Percentiles rank a stretch among this genome's conserved stretches.
Evolutionary conservation across 1,140 invertebrate genomes (phyloP).

Genomic region (Hesperophylax magnus): DNA sequence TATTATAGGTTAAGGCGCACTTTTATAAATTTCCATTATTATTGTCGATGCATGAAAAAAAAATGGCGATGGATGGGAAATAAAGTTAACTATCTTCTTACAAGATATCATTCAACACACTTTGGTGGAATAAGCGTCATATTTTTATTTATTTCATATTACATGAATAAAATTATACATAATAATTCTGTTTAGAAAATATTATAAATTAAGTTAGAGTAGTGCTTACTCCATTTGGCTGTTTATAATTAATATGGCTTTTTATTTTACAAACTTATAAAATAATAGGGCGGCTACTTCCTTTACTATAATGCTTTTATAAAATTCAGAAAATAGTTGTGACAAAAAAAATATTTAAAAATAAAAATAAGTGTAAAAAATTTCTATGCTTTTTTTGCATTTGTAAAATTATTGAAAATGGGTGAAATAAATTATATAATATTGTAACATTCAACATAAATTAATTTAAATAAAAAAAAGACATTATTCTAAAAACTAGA

Average conservation of each 20-base stretch:
- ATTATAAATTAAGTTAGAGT: neutral
- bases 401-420: neutral
- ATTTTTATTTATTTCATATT: neutral
- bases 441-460: constrained; percentile 29
- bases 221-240: neutral
- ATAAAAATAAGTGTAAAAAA: too few species aligned
- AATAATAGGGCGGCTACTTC: neutral
- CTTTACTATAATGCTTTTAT: too few species aligned
- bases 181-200: neutral
- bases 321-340: too few species aligned
- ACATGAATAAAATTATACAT: neutral
- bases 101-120: neutral
- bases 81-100: too few species aligned
- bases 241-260: too few species aligned
- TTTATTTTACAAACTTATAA: neutral
- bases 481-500: neutral
- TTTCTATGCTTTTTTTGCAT: too few species aligned
- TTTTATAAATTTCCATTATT: too few species aligned
- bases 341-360: too few species aligned
- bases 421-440: constrained; percentile 32
- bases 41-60: too few species aligned
- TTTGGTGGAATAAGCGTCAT: constrained; percentile 17
- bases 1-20: too few species aligned
- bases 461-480: neutral
- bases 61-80: too few species aligned